Evolutionary conservation across 2,113 vertebrate genomes (phyloP).

Genomic region (Coturnix japonica): DNA sequence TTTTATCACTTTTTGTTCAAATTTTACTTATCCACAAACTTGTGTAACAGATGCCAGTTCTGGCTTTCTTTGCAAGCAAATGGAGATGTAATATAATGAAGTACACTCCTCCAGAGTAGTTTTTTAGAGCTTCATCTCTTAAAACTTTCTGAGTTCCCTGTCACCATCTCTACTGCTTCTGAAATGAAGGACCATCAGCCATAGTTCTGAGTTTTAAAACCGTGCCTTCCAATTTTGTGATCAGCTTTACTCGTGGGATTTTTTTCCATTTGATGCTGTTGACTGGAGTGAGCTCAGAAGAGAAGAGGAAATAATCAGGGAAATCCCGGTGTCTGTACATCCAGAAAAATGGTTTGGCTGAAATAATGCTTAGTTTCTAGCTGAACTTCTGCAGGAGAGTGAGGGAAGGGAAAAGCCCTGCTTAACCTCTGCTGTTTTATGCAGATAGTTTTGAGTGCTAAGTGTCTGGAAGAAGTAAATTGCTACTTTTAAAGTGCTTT

Average conservation of each 20-base stretch:
- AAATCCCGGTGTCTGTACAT: background rate
- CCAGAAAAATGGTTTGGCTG: background rate
- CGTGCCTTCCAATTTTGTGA: background rate
- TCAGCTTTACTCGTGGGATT: background rate
- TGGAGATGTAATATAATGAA: background rate
- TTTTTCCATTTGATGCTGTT: background rate
- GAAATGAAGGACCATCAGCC: background rate
- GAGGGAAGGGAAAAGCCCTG: background rate
- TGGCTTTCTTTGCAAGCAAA: background rate
- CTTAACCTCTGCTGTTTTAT: background rate
- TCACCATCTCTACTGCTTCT: background rate
- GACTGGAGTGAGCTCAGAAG: background rate
- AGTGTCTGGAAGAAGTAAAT: background rate
- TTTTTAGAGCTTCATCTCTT: conserved; percentile 4
- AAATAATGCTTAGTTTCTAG: background rate
- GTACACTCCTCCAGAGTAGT: background rate
- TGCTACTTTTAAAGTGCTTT: background rate
- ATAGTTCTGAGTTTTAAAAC: background rate
- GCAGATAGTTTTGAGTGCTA: background rate
- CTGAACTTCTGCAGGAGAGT: background rate
- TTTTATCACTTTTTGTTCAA: background rate
- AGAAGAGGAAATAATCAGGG: background rate
- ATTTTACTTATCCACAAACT: background rate
- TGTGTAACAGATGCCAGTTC: background rate
- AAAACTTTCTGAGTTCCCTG: background rate